A percentile compares a stretch with the other conserved stretches of the same genome.
Conservation (phyloP, 2,797 vertebrate genomes). For the Danio choprae region DNA sequence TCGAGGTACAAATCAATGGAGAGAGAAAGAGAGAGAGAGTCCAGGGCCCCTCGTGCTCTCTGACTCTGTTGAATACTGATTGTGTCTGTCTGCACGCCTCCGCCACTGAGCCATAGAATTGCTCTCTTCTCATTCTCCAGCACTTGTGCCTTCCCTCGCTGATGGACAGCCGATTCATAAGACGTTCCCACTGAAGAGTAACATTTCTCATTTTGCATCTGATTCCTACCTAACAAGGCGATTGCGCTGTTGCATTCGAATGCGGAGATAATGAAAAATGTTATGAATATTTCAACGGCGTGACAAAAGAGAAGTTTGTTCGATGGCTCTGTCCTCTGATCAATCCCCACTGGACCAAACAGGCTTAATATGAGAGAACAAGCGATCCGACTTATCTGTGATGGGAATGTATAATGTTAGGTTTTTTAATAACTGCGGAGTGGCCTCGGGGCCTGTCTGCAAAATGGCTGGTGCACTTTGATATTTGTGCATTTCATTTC, state of each 20-base stretch:
- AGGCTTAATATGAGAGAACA: constrained; percentile 55
- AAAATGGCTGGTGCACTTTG: constrained; percentile 75
- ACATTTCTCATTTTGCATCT: constrained; percentile 59
- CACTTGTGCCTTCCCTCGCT: constrained; percentile 52
- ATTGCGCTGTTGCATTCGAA: constrained; percentile 67
- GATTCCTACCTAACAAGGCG: constrained; percentile 64
- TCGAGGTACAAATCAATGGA: constrained; percentile 2
- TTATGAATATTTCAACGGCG: constrained; percentile 64
- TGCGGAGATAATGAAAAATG: constrained; percentile 74
- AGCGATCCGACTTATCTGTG: constrained; percentile 56
- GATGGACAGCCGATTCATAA: constrained; percentile 55
- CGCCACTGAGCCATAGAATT: constrained; percentile 62
- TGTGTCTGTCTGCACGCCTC: constrained; percentile 44
- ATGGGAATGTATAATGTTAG: constrained; percentile 62
- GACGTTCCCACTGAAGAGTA: constrained; percentile 60
- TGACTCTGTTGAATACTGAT: constrained; percentile 61
- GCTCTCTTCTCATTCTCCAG: constrained; percentile 58
- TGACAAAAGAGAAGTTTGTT: constrained; percentile 62
- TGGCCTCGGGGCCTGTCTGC: constrained; percentile 75
- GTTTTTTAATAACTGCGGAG: constrained; percentile 78
- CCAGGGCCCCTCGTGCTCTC: constrained; percentile 40
- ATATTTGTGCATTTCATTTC: constrained; percentile 72
- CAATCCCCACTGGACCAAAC: constrained; percentile 51
- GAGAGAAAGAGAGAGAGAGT: constrained; percentile 7
- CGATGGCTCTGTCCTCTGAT: constrained; percentile 55